These are phyloP conservation scores for Harpegnathos saltator DNA, from an alignment of 1,140 invertebrate genomes.

Conservation along the genomic window DNA sequence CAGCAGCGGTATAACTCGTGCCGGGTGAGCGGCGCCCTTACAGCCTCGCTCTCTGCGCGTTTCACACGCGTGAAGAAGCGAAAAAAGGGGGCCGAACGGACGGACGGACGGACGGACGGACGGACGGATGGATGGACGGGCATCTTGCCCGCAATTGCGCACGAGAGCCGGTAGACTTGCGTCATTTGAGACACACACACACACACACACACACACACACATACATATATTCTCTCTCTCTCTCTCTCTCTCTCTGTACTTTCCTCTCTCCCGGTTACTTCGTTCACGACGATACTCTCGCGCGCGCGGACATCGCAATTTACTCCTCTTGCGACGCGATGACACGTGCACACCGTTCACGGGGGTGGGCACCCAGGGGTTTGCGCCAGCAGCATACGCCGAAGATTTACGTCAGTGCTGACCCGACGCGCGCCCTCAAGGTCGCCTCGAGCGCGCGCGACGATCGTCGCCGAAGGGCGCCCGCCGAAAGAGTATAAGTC, in stretches of 20 bases:
- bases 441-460: constrained; percentile 54
- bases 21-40: constrained; percentile 59
- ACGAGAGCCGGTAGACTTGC: constrained; percentile 57
- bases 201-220: no score
- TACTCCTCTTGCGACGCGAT: constrained; percentile 56
- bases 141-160: constrained; percentile 58
- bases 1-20: constrained; percentile 52
- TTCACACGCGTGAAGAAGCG: constrained; percentile 60
- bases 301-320: constrained; percentile 58
- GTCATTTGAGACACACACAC: constrained; percentile 40
- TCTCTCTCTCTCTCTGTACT: constrained; percentile 26
- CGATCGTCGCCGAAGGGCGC: constrained; percentile 53
- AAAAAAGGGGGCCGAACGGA: constrained; percentile 51
- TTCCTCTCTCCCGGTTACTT: not conserved
- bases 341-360: constrained; percentile 70
- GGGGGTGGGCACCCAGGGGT: constrained; percentile 69
- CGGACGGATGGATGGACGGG: not conserved
- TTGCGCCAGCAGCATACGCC: constrained; percentile 64
- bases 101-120: constrained; percentile 1
- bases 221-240: not conserved
- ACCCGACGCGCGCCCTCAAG: constrained; percentile 68
- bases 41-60: constrained; percentile 49
- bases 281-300: no score
- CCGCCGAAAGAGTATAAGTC: constrained; percentile 43
- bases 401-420: constrained; percentile 73